Evolutionary conservation across 2,113 vertebrate species (phyloP).

Genomic region (Ictidomys tridecemlineatus): DNA sequence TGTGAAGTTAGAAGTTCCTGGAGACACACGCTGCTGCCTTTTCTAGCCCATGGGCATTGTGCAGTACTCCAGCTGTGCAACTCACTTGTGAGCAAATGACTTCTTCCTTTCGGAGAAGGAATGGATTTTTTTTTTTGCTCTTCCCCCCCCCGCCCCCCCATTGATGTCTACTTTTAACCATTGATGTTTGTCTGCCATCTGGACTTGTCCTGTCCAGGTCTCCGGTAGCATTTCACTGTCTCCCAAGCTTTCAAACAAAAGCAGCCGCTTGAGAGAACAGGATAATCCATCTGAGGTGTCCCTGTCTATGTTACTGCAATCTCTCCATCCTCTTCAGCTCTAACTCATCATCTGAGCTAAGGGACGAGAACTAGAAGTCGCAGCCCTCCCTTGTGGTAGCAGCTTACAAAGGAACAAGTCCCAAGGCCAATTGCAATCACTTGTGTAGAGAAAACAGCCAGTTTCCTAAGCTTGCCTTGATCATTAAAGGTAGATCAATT

Average conservation of each 20-base stretch:
- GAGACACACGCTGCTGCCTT: neutral
- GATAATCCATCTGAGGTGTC: neutral
- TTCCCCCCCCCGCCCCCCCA: neutral
- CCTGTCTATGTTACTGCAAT: neutral
- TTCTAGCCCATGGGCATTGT: neutral
- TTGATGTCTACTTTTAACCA: slow-evolving; percentile 33
- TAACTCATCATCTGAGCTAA: neutral
- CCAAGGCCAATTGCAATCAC: neutral
- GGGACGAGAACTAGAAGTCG: neutral
- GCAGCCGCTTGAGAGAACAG: slow-evolving; percentile 37
- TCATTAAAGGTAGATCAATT: slow-evolving; percentile 65
- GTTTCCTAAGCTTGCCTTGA: slow-evolving; percentile 53
- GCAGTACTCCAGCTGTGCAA: neutral
- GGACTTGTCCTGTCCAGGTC: neutral
- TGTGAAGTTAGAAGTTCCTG: neutral
- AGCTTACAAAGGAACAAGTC: slow-evolving; percentile 20
- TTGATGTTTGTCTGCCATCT: neutral
- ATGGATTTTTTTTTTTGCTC: neutral
- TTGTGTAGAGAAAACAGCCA: slow-evolving; percentile 9
- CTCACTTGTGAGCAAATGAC: neutral
- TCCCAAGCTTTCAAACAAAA: slow-evolving; percentile 35
- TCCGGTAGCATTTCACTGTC: neutral
- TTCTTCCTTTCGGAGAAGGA: slow-evolving; percentile 18
- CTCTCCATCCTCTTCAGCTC: neutral
- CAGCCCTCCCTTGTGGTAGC: neutral